Evolutionary conservation across 2,888 invertebrate genomes (phyloP).

Genomic region (Cosmia trapezina): DNA sequence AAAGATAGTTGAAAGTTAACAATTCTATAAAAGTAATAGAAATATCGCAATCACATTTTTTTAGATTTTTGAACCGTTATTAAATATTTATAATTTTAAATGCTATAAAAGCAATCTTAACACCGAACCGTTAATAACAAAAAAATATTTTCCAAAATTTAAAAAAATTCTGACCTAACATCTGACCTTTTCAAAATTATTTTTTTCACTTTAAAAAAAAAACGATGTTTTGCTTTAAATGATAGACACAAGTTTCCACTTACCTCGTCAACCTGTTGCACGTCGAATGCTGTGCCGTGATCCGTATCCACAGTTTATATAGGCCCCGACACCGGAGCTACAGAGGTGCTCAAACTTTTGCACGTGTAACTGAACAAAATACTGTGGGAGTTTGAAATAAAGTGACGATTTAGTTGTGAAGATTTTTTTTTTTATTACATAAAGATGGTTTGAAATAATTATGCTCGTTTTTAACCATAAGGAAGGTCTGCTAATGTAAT

Average conservation of each 20-base stretch:
- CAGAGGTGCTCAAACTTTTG: slow-evolving; percentile 76
- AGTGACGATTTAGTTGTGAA: background rate
- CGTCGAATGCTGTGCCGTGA: slow-evolving; percentile 77
- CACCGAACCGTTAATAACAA: background rate
- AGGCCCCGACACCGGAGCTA: slow-evolving; percentile 75
- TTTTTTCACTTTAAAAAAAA: background rate
- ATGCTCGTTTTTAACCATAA: too few relatives aligned
- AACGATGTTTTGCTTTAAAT: background rate
- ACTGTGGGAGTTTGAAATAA: too few relatives aligned
- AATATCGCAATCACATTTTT: background rate
- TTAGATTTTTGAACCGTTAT: background rate
- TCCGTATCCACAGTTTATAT: slow-evolving; percentile 79
- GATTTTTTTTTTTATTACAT: background rate
- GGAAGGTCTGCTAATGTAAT: background rate
- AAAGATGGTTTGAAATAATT: background rate
- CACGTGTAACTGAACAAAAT: slow-evolving; percentile 13
- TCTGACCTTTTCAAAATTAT: background rate
- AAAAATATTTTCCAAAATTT: background rate
- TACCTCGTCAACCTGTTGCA: slow-evolving; percentile 86
- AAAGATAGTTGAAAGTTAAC: too few relatives aligned
- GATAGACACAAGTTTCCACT: slow-evolving; percentile 67
- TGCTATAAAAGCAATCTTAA: background rate
- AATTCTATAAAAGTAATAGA: too few relatives aligned
- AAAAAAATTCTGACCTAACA: background rate
- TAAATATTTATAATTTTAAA: background rate